These are phyloP conservation scores for Peromyscus leucopus DNA, from an alignment of 2,113 vertebrate genomes.

Conservation along the genomic window DNA sequence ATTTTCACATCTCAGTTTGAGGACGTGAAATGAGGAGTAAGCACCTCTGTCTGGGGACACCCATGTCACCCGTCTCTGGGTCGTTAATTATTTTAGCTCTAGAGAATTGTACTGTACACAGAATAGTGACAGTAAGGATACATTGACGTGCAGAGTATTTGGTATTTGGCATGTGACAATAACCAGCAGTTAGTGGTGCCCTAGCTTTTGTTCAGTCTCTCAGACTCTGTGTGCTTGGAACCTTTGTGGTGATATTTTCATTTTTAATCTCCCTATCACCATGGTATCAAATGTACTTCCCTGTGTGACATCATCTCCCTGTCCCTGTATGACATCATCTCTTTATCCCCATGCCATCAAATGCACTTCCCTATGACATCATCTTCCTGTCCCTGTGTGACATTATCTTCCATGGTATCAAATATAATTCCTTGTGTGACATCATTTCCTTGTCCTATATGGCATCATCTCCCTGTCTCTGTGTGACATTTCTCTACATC, in stretches of 20 bases:
- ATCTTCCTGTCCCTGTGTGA: not conserved
- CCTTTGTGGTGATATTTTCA: not conserved
- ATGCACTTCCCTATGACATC: not conserved
- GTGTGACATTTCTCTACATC: not conserved
- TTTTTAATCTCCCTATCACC: accelerated
- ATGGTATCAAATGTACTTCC: too few relatives aligned
- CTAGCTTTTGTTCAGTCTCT: not conserved
- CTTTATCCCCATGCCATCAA: too few relatives aligned
- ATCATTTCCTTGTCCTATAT: not conserved
- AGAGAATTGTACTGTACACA: not conserved
- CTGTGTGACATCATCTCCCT: not conserved
- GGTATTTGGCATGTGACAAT: not conserved
- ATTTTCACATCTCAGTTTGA: not conserved
- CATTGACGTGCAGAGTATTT: not conserved
- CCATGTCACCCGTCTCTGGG: not conserved
- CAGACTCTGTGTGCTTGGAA: not conserved
- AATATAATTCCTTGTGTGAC: not conserved
- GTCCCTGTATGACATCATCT: not conserved
- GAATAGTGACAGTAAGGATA: not conserved
- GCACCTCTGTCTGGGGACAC: not conserved
- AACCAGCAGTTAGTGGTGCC: too few relatives aligned
- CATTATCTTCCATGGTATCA: not conserved
- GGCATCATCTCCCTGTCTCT: not conserved
- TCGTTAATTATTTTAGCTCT: not conserved
- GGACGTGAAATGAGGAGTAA: not conserved